These are phyloP conservation scores for human DNA, from an alignment of 2,113 vertebrate genomes.

Conservation along the genomic window GRCh38 chr3:56672001-56672500, in stretches of 20 bases:
- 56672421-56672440: slow-evolving; percentile 41
- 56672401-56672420: not conserved
- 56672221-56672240: not conserved
- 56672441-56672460: not conserved
- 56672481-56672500: slow-evolving; percentile 25
- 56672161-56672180: not conserved
- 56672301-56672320: slow-evolving; percentile 33
- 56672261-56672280: not conserved
- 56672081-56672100: slow-evolving; percentile 29
- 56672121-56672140: not conserved
- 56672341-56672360: slow-evolving; percentile 31
- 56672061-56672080: not conserved
- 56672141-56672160: not conserved
- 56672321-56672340: slow-evolving; percentile 42
- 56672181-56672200: not conserved
- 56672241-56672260: slow-evolving; percentile 1
- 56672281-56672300: slow-evolving; percentile 15
- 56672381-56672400: slow-evolving; percentile 34
- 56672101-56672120: not conserved
- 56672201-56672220: not conserved
- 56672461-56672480: slow-evolving; percentile 40
- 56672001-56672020: not conserved
- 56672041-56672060: not conserved
- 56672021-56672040: slow-evolving; percentile 1
- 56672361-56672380: slow-evolving; percentile 13